These are phyloP conservation scores for Matsumyia berberina DNA, from an alignment of 2,888 invertebrate genomes.

Conservation along the genomic window DNA sequence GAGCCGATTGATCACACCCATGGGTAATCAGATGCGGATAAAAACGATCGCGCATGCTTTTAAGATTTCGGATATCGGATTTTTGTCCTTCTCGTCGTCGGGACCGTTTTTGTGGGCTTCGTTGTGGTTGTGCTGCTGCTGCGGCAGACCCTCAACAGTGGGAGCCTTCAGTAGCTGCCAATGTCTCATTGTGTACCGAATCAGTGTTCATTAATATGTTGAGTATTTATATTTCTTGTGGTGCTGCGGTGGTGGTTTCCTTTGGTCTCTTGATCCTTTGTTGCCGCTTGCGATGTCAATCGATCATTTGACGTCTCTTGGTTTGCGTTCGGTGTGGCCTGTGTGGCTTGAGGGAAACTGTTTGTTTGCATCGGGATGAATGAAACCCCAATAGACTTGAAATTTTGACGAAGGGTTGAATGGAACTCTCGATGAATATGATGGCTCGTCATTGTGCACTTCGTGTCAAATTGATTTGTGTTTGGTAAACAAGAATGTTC, in stretches of 20 bases:
- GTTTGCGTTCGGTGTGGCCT: slow-evolving; percentile 24
- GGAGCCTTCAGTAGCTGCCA: slow-evolving; percentile 76
- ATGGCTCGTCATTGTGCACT: slow-evolving; percentile 47
- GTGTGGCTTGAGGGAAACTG: slow-evolving; percentile 8
- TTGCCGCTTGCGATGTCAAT: slow-evolving; percentile 65
- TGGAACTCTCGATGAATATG: slow-evolving; percentile 41
- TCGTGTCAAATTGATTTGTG: slow-evolving; percentile 74
- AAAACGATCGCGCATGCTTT: slow-evolving; percentile 76
- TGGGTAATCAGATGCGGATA: slow-evolving; percentile 76
- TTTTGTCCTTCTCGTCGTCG: slow-evolving; percentile 36
- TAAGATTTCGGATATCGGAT: slow-evolving; percentile 76
- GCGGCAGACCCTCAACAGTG: slow-evolving; percentile 49
- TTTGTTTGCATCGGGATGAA: slow-evolving; percentile 15
- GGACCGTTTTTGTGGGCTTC: slow-evolving; percentile 5
- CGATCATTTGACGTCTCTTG: slow-evolving; percentile 67
- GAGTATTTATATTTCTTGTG: slow-evolving; percentile 63
- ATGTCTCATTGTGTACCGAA: slow-evolving; percentile 75
- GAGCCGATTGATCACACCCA: slow-evolving; percentile 76
- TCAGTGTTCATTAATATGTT: slow-evolving; percentile 75
- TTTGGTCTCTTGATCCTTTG: slow-evolving; percentile 55
- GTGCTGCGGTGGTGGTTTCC: slow-evolving; percentile 15
- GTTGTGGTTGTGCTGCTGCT: background rate
- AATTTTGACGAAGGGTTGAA: slow-evolving; percentile 74
- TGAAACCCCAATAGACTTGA: slow-evolving; percentile 65
- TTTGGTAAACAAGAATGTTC: slow-evolving; percentile 64